Percentiles rank a stretch among this genome's conserved stretches.
phyloP scores from a whole-genome alignment of 2,113 vertebrate genomes.

The Phalacrocorax aristotelis region DNA sequence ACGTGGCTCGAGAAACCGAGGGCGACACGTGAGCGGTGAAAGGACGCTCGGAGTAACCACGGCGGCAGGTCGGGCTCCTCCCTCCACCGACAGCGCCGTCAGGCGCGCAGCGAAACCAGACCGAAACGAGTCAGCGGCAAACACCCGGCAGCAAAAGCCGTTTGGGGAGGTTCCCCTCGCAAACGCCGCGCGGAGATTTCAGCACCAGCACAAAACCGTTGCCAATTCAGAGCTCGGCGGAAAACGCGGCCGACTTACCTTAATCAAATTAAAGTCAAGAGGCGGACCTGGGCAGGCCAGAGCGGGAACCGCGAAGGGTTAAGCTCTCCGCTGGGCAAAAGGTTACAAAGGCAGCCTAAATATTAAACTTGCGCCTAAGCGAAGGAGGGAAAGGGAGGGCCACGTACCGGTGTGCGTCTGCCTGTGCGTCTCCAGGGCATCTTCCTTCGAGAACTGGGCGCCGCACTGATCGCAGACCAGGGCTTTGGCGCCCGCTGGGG shows the following conservation, averaged over 20 bases:
- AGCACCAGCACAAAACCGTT: rapidly evolving
- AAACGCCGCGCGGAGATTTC: rapidly evolving
- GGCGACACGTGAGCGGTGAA: rapidly evolving
- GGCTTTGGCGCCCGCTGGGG: conserved; percentile 93
- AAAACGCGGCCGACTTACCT: not conserved
- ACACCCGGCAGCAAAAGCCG: rapidly evolving
- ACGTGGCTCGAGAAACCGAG: rapidly evolving
- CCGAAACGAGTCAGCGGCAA: rapidly evolving
- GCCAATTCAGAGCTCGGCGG: rapidly evolving
- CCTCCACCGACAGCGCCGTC: not conserved
- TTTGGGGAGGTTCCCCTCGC: not conserved
- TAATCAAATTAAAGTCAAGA: not conserved
- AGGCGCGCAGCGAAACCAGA: not conserved
- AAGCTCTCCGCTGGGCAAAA: not conserved
- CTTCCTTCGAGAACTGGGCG: conserved; percentile 95
- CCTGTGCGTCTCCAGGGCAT: conserved; percentile 92
- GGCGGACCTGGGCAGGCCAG: rapidly evolving
- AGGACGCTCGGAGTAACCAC: not conserved
- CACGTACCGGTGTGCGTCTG: conserved; percentile 91
- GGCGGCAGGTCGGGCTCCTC: not conserved
- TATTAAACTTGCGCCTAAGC: rapidly evolving
- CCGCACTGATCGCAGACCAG: conserved; percentile 98
- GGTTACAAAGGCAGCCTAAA: not conserved
- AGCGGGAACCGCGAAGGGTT: not conserved
- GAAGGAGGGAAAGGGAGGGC: not conserved